A percentile compares a stretch with the other conserved stretches of the same genome.
These are phyloP conservation scores for Papilio polyxenes DNA, from an alignment of 1,140 invertebrate species.

Conservation along the genomic window DNA sequence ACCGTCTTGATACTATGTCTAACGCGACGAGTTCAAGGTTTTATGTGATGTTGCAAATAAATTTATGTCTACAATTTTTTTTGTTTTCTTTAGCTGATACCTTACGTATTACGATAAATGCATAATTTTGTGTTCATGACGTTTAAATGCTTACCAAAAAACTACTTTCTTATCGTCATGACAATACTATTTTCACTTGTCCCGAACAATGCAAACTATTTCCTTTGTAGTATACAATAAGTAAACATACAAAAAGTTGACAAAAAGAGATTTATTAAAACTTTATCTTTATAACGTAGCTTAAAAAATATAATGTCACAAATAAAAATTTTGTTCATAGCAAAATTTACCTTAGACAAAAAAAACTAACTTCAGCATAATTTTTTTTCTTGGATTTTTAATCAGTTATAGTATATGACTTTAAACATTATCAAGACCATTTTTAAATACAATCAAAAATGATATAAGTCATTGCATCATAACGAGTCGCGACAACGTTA, in stretches of 20 bases:
- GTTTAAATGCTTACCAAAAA: background rate
- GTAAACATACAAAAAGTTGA: no score
- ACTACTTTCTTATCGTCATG: no score
- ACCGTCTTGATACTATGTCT: slow-evolving; percentile 59
- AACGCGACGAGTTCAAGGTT: slow-evolving; percentile 48
- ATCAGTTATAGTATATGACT: background rate
- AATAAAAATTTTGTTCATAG: no score
- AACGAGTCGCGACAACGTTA: slow-evolving; percentile 3
- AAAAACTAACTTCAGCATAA: no score
- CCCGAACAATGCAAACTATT: no score
- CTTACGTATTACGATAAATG: background rate
- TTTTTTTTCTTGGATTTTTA: no score
- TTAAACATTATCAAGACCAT: background rate
- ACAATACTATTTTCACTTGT: no score
- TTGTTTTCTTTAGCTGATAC: background rate
- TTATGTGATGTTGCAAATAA: background rate
- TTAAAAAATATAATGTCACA: no score
- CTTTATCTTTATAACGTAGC: no score
- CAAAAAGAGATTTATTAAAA: no score
- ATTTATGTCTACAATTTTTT: background rate
- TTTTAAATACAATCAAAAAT: background rate
- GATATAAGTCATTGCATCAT: background rate
- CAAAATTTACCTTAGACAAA: no score
- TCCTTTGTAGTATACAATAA: no score
- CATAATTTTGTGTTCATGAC: background rate